Evolutionary conservation across 2,888 invertebrate species (phyloP).

Genomic region (Odontomyia ornata): DNA sequence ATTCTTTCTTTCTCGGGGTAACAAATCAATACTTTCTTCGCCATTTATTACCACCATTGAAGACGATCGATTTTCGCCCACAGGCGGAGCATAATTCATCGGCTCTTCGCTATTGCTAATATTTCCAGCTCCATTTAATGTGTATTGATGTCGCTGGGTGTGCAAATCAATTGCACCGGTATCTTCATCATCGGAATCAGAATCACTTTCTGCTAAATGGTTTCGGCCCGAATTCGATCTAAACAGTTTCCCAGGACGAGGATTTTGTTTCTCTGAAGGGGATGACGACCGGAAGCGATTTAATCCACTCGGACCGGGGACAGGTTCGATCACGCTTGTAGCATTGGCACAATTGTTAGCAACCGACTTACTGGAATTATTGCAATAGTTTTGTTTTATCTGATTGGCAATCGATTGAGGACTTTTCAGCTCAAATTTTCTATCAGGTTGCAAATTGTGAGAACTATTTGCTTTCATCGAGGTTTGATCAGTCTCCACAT

Average conservation of each 20-base stretch:
- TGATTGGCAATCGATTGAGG: background rate
- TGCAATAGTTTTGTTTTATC: background rate
- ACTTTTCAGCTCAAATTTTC: background rate
- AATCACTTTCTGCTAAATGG: slow-evolving; percentile 42
- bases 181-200: slow-evolving; percentile 50
- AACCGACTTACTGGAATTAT: background rate
- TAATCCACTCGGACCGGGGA: slow-evolving; percentile 51
- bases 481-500: slow-evolving; percentile 2
- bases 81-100: background rate
- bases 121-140: background rate
- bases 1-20: background rate
- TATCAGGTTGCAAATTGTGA: background rate
- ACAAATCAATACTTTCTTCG: background rate
- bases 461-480: background rate
- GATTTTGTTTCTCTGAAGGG: background rate
- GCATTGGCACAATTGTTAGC: background rate
- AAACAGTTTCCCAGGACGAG: slow-evolving; percentile 10
- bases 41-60: background rate
- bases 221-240: slow-evolving; percentile 13
- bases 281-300: slow-evolving; percentile 42
- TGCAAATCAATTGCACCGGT: slow-evolving; percentile 37
- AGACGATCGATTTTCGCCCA: no score
- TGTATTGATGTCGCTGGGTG: slow-evolving; percentile 14
- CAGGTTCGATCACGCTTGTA: slow-evolving; percentile 45
- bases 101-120: background rate